A percentile compares a stretch with the other conserved stretches of the same genome.
Conservation (phyloP, 92 coral and sea anemone genomes). For the Meandrina meandrites region DNA sequence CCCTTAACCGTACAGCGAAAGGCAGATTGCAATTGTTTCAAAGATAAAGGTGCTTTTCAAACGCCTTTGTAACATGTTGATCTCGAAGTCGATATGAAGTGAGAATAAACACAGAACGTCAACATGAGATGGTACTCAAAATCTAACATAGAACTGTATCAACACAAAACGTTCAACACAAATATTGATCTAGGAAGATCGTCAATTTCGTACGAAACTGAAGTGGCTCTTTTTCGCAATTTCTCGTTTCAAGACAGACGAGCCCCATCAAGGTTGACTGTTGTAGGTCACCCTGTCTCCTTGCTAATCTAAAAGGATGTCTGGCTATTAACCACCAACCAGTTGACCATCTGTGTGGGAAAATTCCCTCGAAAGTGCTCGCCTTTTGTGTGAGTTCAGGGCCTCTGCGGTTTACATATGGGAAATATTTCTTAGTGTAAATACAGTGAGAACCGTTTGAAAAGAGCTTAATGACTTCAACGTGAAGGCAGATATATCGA, state of each 20-base stretch:
- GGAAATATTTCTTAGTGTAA: conserved; percentile 4
- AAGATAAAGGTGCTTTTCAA: conserved; percentile 6
- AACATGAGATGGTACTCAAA: conserved; percentile 10
- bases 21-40: background rate
- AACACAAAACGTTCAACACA: conserved; percentile 1
- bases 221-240: background rate
- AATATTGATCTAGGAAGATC: conserved; percentile 30
- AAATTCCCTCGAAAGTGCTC: conserved; percentile 7
- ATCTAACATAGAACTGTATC: conserved; percentile 4
- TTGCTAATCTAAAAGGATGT: conserved; percentile 27
- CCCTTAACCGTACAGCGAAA: background rate
- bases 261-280: background rate
- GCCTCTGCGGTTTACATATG: conserved; percentile 8
- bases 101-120: conserved; percentile 10
- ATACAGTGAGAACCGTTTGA: background rate
- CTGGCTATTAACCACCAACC: conserved; percentile 25
- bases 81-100: conserved; percentile 6
- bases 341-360: conserved; percentile 33
- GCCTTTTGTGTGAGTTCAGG: background rate
- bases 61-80: conserved; percentile 11
- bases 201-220: background rate
- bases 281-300: background rate
- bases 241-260: background rate
- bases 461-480: conserved; percentile 3
- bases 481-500: background rate